phyloP scores from a whole-genome alignment of 2,888 invertebrate species.

The Limnephilus auricula region DNA sequence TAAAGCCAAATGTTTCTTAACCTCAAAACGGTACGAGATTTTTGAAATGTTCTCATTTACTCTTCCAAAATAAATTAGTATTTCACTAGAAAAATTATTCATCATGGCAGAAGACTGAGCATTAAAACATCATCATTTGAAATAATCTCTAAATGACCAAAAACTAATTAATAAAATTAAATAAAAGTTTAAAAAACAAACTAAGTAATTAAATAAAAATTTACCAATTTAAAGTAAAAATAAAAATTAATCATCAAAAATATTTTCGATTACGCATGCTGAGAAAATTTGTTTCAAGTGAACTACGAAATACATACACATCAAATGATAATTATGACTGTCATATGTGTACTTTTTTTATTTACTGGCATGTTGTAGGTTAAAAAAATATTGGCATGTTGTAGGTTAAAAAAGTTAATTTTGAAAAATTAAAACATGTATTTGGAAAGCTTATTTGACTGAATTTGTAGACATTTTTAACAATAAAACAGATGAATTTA shows the following conservation, averaged over 20 bases:
- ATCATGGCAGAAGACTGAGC: constrained; percentile 32
- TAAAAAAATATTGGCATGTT: too few relatives aligned
- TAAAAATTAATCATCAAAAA: background rate
- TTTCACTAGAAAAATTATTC: constrained; percentile 10
- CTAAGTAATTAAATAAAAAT: constrained; percentile 14
- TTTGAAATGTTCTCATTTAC: background rate
- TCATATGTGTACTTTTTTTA: background rate
- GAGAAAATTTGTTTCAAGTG: too few relatives aligned
- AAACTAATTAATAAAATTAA: constrained; percentile 15
- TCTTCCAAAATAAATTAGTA: background rate
- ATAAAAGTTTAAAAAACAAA: constrained; percentile 22
- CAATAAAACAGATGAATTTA: background rate
- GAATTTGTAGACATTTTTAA: background rate
- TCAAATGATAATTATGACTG: too few relatives aligned
- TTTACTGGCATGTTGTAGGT: too few relatives aligned
- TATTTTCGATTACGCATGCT: background rate
- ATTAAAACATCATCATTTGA: background rate
- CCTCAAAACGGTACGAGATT: background rate
- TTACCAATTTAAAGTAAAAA: background rate
- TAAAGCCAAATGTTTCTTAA: constrained; percentile 2
- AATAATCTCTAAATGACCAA: constrained; percentile 35
- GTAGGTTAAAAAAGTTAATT: background rate
- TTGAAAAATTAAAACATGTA: background rate
- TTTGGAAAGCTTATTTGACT: background rate
- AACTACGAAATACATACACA: too few relatives aligned